Base-by-base conservation (phyloP, 2,797 vertebrate species). In the Myotis planiceps region DNA sequence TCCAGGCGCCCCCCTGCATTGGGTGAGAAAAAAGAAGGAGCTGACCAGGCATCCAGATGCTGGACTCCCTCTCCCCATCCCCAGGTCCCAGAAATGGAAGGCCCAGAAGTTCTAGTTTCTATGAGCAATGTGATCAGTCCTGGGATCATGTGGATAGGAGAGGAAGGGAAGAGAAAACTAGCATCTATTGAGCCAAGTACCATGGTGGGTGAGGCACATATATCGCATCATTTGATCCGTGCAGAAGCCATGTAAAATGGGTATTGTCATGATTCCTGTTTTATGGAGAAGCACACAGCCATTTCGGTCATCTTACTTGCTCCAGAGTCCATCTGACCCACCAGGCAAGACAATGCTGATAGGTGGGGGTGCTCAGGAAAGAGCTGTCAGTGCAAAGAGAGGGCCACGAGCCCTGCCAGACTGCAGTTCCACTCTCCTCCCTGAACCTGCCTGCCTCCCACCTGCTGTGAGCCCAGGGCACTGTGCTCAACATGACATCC, bases 1-100 rank as follows among this genome's bases (percentile, higher is more conserved):
- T 99, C 99, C 1, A 98, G 99, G 98, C 98, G 99, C 94, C 98
- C 99, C 98, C 94, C 99, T 99, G 93, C 98, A 98, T 99, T 95
- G 90, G 63, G 51, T 12, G 0, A 96, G 83, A 96, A 82, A 98
- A 98, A 96, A 90, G 63, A 25, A 9, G 95, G 60, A 42, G 71
- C 49, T 96, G 90, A 98, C n/a, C 51, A 92, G 69, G 14, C 49
- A 47, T 27, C 16, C 58, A 37, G 82, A 81, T 49, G 63, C 68
- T 29, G 5, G 53, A 42, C 23, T 37, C 15, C 81, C 63, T 84
- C 34, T 69, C 51, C 34, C 53, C 49, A 21, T 9, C 53, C 42
- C 81, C 37, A 66, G 49, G 12, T 25, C 29, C 58, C 86, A 75
- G 16, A 55, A 66, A 32, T 2, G 9, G 69, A 63, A 75, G 45